Evolutionary conservation across 1,140 invertebrate species (phyloP), one percentile per base, ranked within the genome.

Genomic region (Drosophila hydei): DNA sequence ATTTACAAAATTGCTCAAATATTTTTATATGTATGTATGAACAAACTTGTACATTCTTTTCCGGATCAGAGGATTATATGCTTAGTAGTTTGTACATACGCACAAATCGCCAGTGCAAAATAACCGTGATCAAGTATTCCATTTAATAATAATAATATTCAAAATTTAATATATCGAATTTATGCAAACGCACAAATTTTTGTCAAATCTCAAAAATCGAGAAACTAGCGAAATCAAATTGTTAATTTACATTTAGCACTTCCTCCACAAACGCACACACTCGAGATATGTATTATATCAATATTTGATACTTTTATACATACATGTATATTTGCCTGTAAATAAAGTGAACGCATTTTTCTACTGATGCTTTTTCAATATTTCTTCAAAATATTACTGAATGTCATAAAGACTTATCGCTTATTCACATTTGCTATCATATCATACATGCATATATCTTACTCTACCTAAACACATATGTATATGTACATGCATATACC

Each of bases 321-420:
- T 25, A 50, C 11, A 48, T 50, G 21, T 51, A 67, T 50, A 58
- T 47, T 65, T 36, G 14, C 2, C 19, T 72, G 69, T 72, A 72
- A 72, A 72, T 72, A 72, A 72, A 72, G 9, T 52, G 16, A 72
- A 67, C 43, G 21, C 38, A 45, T 59, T 67, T 72, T 65, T 51
- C 68, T 58, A 58, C 19, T 65, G 21, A 54, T 50, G 65, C 23
- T 23, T 58, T 21, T 51, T n/a, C 38, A 51, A 67, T 8, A 33
- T 33, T 25, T 38, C 12, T 40, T 51, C 23, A 3, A 14, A 14
- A 8, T 7, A 27, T 14, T 16, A 27, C 12, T 16, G 43, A 27
- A 14, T 33, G 30, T 61, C 21, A 45, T 47, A 50, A 33, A 1
- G 3, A 30, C 12, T 21, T n/a, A 18, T 27, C 6, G 11, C 19